These are phyloP conservation scores for Odontomyia ornata DNA, from an alignment of 2,888 invertebrate species.

Conservation along the genomic window DNA sequence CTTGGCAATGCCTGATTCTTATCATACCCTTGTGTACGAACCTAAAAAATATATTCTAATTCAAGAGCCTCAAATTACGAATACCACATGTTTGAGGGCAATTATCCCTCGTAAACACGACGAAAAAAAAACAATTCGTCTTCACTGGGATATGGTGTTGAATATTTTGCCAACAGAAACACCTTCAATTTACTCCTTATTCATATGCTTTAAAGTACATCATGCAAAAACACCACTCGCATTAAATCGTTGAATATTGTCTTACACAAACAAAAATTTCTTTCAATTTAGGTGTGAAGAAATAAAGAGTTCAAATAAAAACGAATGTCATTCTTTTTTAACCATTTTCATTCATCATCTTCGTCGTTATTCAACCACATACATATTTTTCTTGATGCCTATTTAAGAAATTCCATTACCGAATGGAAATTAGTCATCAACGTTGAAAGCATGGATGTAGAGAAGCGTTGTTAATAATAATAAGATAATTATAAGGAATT, in stretches of 20 bases:
- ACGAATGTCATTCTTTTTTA: neutral
- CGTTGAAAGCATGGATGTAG: neutral
- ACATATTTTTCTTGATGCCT: neutral
- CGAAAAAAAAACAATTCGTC: neutral
- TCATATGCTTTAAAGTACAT: neutral
- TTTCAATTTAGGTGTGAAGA: conserved; percentile 36
- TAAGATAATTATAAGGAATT: conserved; percentile 31
- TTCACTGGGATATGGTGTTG: conserved; percentile 30
- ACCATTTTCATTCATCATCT: too few species aligned
- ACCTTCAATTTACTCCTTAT: conserved; percentile 44
- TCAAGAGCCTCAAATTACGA: neutral
- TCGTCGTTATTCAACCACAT: neutral
- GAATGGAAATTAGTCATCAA: conserved; percentile 38
- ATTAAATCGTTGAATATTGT: conserved; percentile 3
- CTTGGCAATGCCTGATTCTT: neutral
- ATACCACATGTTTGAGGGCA: neutral
- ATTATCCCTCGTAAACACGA: neutral
- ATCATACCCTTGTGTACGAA: neutral
- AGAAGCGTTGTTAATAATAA: conserved; percentile 4
- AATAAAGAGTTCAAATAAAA: conserved; percentile 32
- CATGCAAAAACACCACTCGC: neutral
- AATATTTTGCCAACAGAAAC: conserved; percentile 51
- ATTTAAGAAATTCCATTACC: conserved; percentile 13
- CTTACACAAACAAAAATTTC: conserved; percentile 5
- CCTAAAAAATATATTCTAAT: neutral